These are phyloP conservation scores for Chloroceryle inda DNA, from an alignment of 2,797 vertebrate species.

Conservation along the genomic window DNA sequence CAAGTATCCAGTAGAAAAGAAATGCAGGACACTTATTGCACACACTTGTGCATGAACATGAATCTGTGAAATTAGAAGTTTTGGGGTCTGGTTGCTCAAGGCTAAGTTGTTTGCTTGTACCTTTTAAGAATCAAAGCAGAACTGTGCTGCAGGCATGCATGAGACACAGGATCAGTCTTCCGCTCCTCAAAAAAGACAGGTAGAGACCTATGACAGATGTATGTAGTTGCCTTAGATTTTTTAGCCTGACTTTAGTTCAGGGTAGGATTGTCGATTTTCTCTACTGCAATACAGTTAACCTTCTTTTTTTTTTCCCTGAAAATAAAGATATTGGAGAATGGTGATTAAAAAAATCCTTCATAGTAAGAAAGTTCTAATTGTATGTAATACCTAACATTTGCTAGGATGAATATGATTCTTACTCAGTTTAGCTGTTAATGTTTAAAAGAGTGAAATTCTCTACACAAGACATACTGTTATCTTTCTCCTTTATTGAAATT, in stretches of 20 bases:
- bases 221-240: background rate
- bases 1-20: background rate
- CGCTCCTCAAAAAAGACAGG: background rate
- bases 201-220: background rate
- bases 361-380: background rate
- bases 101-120: background rate
- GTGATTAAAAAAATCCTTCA: background rate
- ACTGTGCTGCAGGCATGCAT: background rate
- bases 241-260: background rate
- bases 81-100: background rate
- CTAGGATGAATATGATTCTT: background rate
- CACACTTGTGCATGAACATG: rapidly evolving
- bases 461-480: background rate
- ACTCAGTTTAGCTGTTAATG: background rate
- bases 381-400: background rate
- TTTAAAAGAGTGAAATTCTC: background rate
- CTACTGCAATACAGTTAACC: no score
- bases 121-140: background rate
- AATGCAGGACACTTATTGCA: background rate
- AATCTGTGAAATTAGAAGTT: background rate
- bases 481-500: background rate
- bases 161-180: background rate
- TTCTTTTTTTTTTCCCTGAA: background rate
- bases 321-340: background rate
- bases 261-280: background rate